These are phyloP conservation scores for Penelope pileata DNA, from an alignment of 2,113 vertebrate species.

Conservation along the genomic window DNA sequence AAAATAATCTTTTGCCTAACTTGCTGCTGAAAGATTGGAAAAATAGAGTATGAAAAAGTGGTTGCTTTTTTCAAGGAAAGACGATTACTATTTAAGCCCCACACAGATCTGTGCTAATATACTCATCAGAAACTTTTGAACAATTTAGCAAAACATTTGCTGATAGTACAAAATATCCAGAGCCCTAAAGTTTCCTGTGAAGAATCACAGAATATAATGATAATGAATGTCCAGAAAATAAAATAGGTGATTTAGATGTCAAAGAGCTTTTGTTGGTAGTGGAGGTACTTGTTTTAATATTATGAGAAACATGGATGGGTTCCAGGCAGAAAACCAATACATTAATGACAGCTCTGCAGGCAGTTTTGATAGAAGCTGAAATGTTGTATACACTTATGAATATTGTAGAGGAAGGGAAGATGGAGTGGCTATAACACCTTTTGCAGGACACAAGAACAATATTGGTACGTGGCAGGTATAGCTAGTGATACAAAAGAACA, in stretches of 20 bases:
- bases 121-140: background rate
- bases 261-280: background rate
- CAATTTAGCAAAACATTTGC: background rate
- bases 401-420: background rate
- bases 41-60: background rate
- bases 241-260: background rate
- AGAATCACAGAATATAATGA: background rate
- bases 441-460: background rate
- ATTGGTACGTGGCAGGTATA: background rate
- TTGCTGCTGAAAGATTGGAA: background rate
- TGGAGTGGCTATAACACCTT: background rate
- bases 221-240: background rate
- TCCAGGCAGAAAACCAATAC: background rate
- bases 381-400: background rate
- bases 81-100: background rate
- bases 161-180: background rate
- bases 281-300: background rate
- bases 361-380: background rate
- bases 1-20: background rate
- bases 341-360: background rate
- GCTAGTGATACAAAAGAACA: background rate
- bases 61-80: background rate
- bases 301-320: background rate
- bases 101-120: background rate
- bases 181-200: background rate